Evolutionary conservation across 2,113 vertebrate species (phyloP).

Genomic region (Tragelaphus strepsiceros): DNA sequence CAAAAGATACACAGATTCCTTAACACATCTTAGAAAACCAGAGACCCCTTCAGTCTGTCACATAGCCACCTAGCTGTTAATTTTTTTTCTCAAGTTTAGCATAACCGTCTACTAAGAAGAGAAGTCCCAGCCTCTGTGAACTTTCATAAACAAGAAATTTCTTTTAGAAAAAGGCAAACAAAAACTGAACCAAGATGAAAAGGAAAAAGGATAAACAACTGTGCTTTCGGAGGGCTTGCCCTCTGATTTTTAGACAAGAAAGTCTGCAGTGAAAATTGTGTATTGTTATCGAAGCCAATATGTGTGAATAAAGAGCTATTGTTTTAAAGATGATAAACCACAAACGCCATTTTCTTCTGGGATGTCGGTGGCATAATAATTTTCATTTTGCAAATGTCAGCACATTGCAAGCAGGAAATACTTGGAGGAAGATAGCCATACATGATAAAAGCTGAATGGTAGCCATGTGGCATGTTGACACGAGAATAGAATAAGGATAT

Average conservation of each 20-base stretch:
- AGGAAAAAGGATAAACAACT: background rate
- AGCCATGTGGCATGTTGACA: background rate
- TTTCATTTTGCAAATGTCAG: constrained; percentile 47
- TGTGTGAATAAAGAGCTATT: background rate
- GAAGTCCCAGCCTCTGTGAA: background rate
- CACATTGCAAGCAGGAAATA: background rate
- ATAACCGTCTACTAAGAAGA: background rate
- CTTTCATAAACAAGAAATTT: background rate
- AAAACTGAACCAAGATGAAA: background rate
- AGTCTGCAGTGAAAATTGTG: background rate
- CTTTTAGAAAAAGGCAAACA: constrained; percentile 13
- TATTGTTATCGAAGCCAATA: background rate
- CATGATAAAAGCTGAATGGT: background rate
- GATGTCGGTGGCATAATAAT: background rate
- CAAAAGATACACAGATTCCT: background rate
- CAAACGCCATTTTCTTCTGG: constrained; percentile 33
- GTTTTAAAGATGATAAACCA: constrained; percentile 19
- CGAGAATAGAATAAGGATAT: background rate
- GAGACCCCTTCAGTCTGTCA: background rate
- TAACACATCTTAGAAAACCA: background rate
- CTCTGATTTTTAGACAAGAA: background rate
- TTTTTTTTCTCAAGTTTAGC: background rate
- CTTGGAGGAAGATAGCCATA: background rate
- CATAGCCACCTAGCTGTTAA: background rate
- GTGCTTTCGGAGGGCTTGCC: background rate